phyloP scores from a whole-genome alignment of 2,797 vertebrate genomes.

The Pipistrellus pipistrellus region DNA sequence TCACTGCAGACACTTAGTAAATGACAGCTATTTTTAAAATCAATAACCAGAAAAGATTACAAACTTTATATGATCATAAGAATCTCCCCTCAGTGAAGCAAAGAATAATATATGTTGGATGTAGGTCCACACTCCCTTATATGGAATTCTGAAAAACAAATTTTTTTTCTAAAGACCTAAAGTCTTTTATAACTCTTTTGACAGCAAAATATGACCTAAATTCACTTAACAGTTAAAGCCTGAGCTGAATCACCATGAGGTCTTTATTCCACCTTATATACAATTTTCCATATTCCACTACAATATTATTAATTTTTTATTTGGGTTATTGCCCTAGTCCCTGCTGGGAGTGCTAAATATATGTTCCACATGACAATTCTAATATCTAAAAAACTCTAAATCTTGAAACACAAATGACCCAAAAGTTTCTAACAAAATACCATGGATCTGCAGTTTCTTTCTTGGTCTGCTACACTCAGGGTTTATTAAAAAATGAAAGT shows the following conservation, averaged over 20 bases:
- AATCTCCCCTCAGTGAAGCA: not conserved
- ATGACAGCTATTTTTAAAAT: constrained; percentile 53
- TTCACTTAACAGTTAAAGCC: constrained; percentile 33
- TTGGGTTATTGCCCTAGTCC: not conserved
- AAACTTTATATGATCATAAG: not conserved
- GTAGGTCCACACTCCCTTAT: not conserved
- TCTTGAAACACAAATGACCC: constrained; percentile 20
- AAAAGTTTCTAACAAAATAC: constrained; percentile 28
- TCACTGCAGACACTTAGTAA: not conserved
- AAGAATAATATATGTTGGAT: not conserved
- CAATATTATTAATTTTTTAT: constrained; percentile 39
- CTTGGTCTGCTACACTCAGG: not conserved
- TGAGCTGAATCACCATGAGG: constrained; percentile 17
- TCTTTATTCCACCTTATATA: not conserved
- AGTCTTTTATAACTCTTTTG: constrained; percentile 29
- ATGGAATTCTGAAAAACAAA: constrained; percentile 22
- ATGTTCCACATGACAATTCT: not conserved
- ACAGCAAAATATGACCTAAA: constrained; percentile 16
- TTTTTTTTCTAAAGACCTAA: constrained; percentile 14
- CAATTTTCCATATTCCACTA: constrained; percentile 25
- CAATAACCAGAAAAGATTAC: constrained; percentile 9
- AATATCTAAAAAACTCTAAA: constrained; percentile 44
- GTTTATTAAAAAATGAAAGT: constrained; percentile 40
- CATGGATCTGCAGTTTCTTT: not conserved
- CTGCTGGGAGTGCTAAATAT: not conserved